Evolutionary conservation across 2,797 vertebrate species (phyloP).

Genomic region (Argya squamiceps): DNA sequence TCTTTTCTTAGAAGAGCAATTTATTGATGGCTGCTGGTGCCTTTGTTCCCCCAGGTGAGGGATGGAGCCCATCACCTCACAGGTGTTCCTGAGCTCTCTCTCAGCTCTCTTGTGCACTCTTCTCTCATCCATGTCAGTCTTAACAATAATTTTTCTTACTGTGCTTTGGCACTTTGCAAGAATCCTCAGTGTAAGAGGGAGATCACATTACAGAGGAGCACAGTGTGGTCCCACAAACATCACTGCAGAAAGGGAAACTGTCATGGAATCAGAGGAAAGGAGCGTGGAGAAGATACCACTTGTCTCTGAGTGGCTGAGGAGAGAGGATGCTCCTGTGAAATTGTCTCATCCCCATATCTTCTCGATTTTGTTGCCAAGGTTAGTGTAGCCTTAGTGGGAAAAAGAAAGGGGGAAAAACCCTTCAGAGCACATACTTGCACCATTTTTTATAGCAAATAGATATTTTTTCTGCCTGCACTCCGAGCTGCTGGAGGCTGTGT

Average conservation of each 20-base stretch:
- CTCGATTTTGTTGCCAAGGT: not conserved
- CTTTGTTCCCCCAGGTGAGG: conserved; percentile 47
- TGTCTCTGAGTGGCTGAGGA: not conserved
- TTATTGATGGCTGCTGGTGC: not conserved
- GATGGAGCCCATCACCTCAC: not conserved
- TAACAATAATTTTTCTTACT: not conserved
- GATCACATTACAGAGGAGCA: not conserved
- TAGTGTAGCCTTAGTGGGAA: not conserved
- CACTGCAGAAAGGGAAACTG: not conserved
- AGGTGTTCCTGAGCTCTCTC: conserved; percentile 16
- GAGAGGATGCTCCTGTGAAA: not conserved
- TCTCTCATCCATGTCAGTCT: not conserved
- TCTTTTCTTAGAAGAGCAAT: conserved; percentile 47
- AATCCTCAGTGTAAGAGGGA: not conserved
- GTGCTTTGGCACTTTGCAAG: not conserved
- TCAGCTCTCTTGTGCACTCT: not conserved
- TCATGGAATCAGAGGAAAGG: not conserved
- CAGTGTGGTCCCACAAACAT: not conserved
- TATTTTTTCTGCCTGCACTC: not conserved
- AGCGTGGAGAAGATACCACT: not conserved
- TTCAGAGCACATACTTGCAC: not conserved
- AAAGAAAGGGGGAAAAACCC: not conserved
- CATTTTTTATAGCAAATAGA: not conserved
- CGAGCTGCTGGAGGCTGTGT: not conserved
- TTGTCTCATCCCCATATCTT: not conserved